A percentile compares a stretch with the other conserved stretches of the same genome.
These are phyloP conservation scores for Ceriagrion tenellum DNA, from an alignment of 2,888 invertebrate species.

Conservation along the genomic window DNA sequence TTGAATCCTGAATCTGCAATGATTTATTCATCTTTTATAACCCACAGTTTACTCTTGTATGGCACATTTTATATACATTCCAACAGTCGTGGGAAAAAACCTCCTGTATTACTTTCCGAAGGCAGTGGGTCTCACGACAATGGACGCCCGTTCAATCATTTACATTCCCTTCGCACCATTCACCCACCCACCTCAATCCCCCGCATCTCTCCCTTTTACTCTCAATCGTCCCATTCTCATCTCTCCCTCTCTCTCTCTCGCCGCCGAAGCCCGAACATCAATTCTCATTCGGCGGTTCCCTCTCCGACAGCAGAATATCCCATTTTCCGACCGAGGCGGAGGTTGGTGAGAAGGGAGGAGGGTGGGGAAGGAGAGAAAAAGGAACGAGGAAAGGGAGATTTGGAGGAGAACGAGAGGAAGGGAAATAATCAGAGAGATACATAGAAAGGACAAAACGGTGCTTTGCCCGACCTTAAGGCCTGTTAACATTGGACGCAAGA, in stretches of 20 bases:
- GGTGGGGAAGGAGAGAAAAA: not conserved
- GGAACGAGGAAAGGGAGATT: not conserved
- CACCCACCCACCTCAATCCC: not conserved
- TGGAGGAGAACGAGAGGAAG: not conserved
- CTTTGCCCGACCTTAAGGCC: not conserved
- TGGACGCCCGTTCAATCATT: not conserved
- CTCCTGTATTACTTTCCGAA: not conserved
- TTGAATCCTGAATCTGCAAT: too few relatives aligned
- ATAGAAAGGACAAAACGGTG: not conserved
- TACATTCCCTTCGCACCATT: not conserved
- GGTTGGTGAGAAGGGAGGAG: not conserved
- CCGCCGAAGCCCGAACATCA: not conserved
- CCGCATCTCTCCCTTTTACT: not conserved
- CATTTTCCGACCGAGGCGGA: not conserved
- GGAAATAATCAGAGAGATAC: not conserved
- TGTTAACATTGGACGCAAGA: too few relatives aligned
- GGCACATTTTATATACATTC: not conserved
- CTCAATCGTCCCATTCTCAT: not conserved
- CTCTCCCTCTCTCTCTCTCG: not conserved
- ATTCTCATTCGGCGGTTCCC: slow-evolving; percentile 19
- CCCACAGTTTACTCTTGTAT: too few relatives aligned
- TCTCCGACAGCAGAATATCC: slow-evolving; percentile 20
- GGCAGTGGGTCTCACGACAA: not conserved
- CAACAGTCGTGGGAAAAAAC: not conserved
- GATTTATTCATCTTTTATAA: too few relatives aligned